Evolutionary conservation across 1,140 invertebrate species (phyloP), one percentile per base, ranked within the genome.

Genomic region (Drosophila punjabiensis): DNA sequence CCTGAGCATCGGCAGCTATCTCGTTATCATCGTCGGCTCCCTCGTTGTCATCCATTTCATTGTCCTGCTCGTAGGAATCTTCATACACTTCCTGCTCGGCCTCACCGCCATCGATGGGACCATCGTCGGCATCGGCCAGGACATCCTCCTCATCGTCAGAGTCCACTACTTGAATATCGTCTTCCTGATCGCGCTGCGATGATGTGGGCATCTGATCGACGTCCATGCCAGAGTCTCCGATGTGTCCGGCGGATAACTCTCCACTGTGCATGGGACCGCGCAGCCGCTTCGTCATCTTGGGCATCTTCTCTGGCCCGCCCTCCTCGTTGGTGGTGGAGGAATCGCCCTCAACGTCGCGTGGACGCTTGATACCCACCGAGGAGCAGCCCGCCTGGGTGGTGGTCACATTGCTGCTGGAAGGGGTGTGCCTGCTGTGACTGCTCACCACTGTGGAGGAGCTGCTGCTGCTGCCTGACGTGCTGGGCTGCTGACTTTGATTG

Each of bases 141-240:
- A 94, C 95, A 84, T 95, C 95, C 55, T 94, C 94, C 39, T 94
- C 95, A 53, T 94, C 93, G 55, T 96, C 95, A 63, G 95, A 95
- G 18, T 95, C 95, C 28, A 96, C 96, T 18, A 96, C 95, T 18
- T 97, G 96, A 32, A 97, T 96, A 75, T 97, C 96, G 92, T 97
- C 96, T 76, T 97, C 96, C 81, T 97, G 96, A 91, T 97, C 96
- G 33, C 96, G 95, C 85, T 97, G 96, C 28, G 96, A 97, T 5
- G 96, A 97, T 0, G 97, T 97, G 4, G 97, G 96, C 47, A 97
- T 96, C 94, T 97, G 95, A 82, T 96, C 96, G 7, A 96, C 95
- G 82, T 96, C 96, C 52, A 95, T 94, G 32, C 94, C 94, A 28
- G 94, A 94, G 64, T 95, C 94, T 33, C 93, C 94, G 56, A 94